Evolutionary conservation across 1,140 invertebrate genomes (phyloP).

Genomic region (Diorhabda elongata): DNA sequence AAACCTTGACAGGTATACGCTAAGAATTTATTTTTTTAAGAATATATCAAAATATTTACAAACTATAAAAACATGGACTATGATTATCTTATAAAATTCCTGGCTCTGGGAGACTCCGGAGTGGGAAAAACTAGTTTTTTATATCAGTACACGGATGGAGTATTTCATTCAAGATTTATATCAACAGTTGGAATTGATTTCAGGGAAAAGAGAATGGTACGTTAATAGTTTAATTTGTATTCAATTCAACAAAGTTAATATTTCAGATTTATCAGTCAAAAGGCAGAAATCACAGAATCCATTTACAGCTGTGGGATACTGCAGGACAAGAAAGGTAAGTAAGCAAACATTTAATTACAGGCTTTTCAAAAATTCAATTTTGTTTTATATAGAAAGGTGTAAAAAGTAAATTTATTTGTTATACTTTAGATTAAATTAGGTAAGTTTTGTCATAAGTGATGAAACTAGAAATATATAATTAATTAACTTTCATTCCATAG

Average conservation of each 20-base stretch:
- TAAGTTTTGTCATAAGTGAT: no score
- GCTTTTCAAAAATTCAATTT: no score
- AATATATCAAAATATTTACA: not conserved
- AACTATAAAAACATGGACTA: conserved; percentile 67
- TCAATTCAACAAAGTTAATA: conserved; percentile 22
- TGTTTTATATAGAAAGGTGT: no score
- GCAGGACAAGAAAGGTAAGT: conserved; percentile 84
- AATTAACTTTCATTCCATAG: no score
- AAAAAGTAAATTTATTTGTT: no score
- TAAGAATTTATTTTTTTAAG: conserved; percentile 1
- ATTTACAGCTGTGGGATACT: conserved; percentile 94
- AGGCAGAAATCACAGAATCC: conserved; percentile 79
- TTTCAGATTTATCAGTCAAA: conserved; percentile 72
- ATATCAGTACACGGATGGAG: conserved; percentile 92
- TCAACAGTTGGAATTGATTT: conserved; percentile 98
- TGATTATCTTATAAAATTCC: conserved; percentile 95
- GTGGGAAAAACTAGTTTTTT: conserved; percentile 92
- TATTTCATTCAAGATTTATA: conserved; percentile 88
- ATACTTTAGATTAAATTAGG: no score
- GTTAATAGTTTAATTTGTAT: conserved; percentile 35
- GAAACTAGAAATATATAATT: no score
- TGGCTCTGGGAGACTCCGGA: conserved; percentile 89
- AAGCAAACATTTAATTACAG: no score
- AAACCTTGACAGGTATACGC: not conserved
- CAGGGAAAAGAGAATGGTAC: conserved; percentile 90